These are phyloP conservation scores for Drosophila mimica DNA, from an alignment of 2,888 invertebrate genomes.

Conservation along the genomic window DNA sequence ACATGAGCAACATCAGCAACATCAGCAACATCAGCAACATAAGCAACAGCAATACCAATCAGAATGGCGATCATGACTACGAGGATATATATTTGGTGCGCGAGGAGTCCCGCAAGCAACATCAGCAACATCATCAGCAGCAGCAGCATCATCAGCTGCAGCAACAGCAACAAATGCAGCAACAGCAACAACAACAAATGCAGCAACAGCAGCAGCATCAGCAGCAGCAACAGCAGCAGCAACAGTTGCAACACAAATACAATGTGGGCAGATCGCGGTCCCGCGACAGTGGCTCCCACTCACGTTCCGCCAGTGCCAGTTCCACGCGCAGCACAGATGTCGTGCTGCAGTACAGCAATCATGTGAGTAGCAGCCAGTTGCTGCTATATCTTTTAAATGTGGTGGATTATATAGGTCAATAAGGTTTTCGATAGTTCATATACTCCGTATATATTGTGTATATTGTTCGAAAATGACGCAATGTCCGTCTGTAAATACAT, in stretches of 20 bases:
- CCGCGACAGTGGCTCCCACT: slow-evolving; percentile 91
- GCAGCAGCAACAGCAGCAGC: slow-evolving; percentile 39
- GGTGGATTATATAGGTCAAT: background rate
- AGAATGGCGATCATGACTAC: slow-evolving; percentile 89
- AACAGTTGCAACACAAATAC: slow-evolving; percentile 74
- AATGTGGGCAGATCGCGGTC: slow-evolving; percentile 86
- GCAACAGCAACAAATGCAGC: slow-evolving; percentile 27
- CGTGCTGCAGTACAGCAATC: slow-evolving; percentile 84
- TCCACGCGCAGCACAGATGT: slow-evolving; percentile 85
- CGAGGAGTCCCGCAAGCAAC: slow-evolving; percentile 86
- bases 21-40: slow-evolving; percentile 22
- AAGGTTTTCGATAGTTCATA: background rate
- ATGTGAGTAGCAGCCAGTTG: slow-evolving; percentile 72
- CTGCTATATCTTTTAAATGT: background rate
- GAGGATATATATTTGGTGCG: slow-evolving; percentile 92
- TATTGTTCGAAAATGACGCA: too few species aligned
- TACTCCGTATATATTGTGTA: background rate
- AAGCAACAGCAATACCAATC: slow-evolving; percentile 60
- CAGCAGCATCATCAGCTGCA: slow-evolving; percentile 56
- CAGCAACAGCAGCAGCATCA: slow-evolving; percentile 66
- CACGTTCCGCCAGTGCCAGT: slow-evolving; percentile 89
- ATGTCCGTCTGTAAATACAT: too few species aligned
- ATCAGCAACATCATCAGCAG: slow-evolving; percentile 57
- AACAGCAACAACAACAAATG: slow-evolving; percentile 45
- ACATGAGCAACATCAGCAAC: slow-evolving; percentile 36